phyloP scores from a whole-genome alignment of 2,797 vertebrate genomes.

The Schizothorax lantsangensis region DNA sequence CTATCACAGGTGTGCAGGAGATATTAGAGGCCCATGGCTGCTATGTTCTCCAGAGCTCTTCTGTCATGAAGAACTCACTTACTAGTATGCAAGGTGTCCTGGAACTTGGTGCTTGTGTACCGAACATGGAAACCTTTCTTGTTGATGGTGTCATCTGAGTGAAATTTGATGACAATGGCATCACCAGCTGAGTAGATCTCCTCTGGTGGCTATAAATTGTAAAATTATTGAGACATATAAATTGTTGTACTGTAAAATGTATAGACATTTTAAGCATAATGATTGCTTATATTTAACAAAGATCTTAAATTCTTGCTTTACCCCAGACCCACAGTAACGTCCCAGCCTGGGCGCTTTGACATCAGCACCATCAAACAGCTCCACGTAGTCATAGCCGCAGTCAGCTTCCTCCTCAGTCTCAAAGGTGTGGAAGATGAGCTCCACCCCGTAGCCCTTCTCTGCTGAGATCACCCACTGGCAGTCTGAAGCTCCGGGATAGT shows the following conservation, averaged over 20 bases:
- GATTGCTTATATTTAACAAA: not conserved
- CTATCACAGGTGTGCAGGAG: not conserved
- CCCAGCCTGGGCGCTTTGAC: constrained; percentile 91
- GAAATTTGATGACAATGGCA: constrained; percentile 96
- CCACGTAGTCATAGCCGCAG: constrained; percentile 97
- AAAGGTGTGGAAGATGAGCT: constrained; percentile 97
- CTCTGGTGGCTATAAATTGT: constrained; percentile 87
- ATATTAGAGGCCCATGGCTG: not conserved
- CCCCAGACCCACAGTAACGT: constrained; percentile 96
- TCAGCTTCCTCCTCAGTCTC: constrained; percentile 97
- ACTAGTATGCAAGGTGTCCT: constrained; percentile 95
- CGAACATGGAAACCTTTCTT: constrained; percentile 98
- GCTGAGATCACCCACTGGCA: constrained; percentile 96
- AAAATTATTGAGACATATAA: not conserved
- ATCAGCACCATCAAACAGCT: constrained; percentile 93
- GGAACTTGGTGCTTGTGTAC: constrained; percentile 99
- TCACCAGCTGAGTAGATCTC: constrained; percentile 96
- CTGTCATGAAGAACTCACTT: constrained; percentile 70
- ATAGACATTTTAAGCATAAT: not conserved
- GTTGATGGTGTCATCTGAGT: constrained; percentile 96
- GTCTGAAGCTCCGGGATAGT: constrained; percentile 91
- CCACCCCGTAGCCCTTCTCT: constrained; percentile 94
- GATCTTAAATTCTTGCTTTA: constrained; percentile 66
- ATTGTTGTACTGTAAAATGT: not conserved
- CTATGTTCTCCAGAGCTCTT: constrained; percentile 8